Evolutionary conservation across 2,888 invertebrate genomes (phyloP).

Genomic region (Torymus texanus): DNA sequence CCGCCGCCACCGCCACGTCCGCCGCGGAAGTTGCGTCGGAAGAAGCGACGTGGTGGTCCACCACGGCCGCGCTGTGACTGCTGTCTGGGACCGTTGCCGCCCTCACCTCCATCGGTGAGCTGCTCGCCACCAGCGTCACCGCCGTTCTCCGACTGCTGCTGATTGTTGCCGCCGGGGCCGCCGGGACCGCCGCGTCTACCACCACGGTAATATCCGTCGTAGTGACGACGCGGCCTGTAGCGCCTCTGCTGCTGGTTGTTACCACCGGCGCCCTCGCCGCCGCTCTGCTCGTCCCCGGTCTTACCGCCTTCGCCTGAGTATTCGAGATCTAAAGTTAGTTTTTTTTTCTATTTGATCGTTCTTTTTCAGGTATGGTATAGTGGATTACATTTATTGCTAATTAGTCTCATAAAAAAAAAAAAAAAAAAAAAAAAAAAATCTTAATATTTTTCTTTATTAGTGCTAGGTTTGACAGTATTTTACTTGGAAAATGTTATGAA

Average conservation of each 20-base stretch:
- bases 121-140: slow-evolving; percentile 69
- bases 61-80: slow-evolving; percentile 75
- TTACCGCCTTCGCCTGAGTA: slow-evolving; percentile 70
- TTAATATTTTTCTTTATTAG: too few relatives aligned
- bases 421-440: too few relatives aligned
- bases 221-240: slow-evolving; percentile 76
- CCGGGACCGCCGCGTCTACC: slow-evolving; percentile 71
- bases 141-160: slow-evolving; percentile 72
- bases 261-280: slow-evolving; percentile 70
- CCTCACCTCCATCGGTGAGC: slow-evolving; percentile 62
- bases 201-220: slow-evolving; percentile 74
- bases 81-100: slow-evolving; percentile 64
- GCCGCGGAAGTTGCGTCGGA: slow-evolving; percentile 86
- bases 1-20: slow-evolving; percentile 79
- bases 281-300: slow-evolving; percentile 73
- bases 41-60: slow-evolving; percentile 80
- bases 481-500: too few relatives aligned
- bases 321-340: too few relatives aligned
- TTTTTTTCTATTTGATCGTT: too few relatives aligned
- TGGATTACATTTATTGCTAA: too few relatives aligned
- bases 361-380: too few relatives aligned
- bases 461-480: too few relatives aligned
- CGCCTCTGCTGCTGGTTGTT: slow-evolving; percentile 71
- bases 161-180: slow-evolving; percentile 68
- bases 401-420: too few relatives aligned